phyloP scores from a whole-genome alignment of 2,113 vertebrate species.

The Vombatus ursinus region DNA sequence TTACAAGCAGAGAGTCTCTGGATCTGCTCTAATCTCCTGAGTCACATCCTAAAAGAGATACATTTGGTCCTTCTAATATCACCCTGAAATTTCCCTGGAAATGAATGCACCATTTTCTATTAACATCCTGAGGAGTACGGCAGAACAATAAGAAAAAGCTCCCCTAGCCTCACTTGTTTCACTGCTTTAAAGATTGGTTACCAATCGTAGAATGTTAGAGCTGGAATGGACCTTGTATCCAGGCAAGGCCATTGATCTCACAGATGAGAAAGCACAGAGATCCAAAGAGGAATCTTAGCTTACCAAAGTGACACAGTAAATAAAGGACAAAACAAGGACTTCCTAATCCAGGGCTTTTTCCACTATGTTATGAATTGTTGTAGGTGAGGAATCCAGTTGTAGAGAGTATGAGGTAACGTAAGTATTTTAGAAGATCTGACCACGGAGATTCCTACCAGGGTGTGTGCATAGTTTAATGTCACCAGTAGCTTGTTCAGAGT shows the following conservation, averaged over 20 bases:
- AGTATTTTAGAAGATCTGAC: neutral
- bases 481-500: neutral
- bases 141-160: neutral
- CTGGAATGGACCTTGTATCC: neutral
- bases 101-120: neutral
- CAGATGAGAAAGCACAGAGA: neutral
- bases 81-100: slow-evolving; percentile 10
- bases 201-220: neutral
- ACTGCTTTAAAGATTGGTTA: neutral
- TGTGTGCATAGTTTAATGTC: neutral
- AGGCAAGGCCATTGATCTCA: neutral
- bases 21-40: slow-evolving; percentile 45
- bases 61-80: neutral
- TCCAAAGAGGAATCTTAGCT: neutral
- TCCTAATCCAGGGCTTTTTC: neutral
- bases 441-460: neutral
- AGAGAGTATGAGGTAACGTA: neutral
- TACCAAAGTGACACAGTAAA: neutral
- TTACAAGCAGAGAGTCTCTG: slow-evolving; percentile 19
- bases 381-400: neutral
- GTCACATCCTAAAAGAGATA: slow-evolving; percentile 15
- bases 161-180: neutral
- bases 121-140: neutral
- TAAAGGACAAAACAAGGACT: neutral
- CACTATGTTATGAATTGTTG: slow-evolving; percentile 6